Conservation (phyloP, 2,888 invertebrate species). For the Eupelmus urozonus region DNA sequence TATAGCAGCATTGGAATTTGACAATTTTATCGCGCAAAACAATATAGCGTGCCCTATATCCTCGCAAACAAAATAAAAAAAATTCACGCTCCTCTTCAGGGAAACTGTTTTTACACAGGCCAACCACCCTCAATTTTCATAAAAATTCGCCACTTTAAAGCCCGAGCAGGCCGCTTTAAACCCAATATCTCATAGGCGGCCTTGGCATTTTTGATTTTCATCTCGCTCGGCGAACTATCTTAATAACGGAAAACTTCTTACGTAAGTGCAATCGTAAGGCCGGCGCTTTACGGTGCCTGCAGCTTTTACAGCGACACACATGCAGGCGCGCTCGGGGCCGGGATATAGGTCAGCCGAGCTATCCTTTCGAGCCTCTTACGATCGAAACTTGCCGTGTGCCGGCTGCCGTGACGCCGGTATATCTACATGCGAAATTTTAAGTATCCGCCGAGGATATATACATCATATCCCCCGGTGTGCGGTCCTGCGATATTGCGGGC, state of each 20-base stretch:
- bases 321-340: neutral
- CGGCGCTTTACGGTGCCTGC: constrained; percentile 9
- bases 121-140: neutral
- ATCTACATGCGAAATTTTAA: constrained; percentile 42
- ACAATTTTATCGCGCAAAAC: no score
- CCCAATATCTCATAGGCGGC: neutral
- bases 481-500: constrained; percentile 4
- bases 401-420: no score
- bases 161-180: neutral
- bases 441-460: constrained; percentile 16
- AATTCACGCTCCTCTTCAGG: no score
- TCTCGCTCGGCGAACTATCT: neutral
- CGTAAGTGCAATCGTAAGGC: constrained; percentile 1
- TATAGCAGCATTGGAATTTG: no score
- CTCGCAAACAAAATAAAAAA: neutral
- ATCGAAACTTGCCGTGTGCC: constrained; percentile 37
- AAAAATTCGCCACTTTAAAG: no score
- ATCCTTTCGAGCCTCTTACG: constrained; percentile 12
- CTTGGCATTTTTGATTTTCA: constrained; percentile 6
- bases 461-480: neutral
- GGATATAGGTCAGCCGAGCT: constrained; percentile 39
- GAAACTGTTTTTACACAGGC: neutral
- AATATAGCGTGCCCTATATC: neutral
- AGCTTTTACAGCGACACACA: constrained; percentile 5
- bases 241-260: constrained; percentile 26